Percentiles rank a stretch among this genome's conserved stretches.
These are phyloP conservation scores for Oncorhynchus masou DNA, from an alignment of 2,113 vertebrate species.

Conservation along the genomic window DNA sequence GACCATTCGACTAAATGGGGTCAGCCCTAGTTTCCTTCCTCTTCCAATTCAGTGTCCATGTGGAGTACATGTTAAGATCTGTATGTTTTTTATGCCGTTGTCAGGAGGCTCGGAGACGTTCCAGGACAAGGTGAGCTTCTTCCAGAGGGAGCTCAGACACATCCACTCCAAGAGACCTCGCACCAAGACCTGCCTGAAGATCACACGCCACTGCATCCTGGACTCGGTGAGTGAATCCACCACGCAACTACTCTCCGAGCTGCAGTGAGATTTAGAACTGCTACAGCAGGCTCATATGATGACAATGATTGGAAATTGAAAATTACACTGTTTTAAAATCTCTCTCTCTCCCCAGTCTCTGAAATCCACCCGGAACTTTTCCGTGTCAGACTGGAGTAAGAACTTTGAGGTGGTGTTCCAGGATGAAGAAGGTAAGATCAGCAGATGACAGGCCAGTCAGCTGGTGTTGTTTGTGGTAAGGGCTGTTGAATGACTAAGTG, in stretches of 20 bases:
- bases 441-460: neutral
- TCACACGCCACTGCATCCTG: conserved; percentile 85
- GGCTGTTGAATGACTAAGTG: neutral
- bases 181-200: conserved; percentile 92
- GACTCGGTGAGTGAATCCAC: conserved; percentile 81
- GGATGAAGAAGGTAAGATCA: conserved; percentile 92
- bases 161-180: conserved; percentile 93
- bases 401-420: conserved; percentile 98
- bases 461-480: neutral
- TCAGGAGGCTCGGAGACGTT: conserved; percentile 97
- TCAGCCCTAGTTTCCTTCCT: neutral
- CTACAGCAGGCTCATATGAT: neutral
- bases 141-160: conserved; percentile 93
- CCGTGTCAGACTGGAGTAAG: conserved; percentile 97
- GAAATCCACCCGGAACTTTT: conserved; percentile 95
- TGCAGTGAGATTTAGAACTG: neutral
- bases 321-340: too few species aligned
- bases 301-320: neutral
- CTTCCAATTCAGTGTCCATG: too few species aligned
- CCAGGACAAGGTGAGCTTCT: conserved; percentile 98
- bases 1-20: too few species aligned
- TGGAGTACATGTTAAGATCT: too few species aligned
- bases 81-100: conserved; percentile 16
- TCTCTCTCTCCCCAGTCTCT: conserved; percentile 78
- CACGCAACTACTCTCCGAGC: neutral